Evolutionary conservation across 2,888 invertebrate genomes (phyloP), one percentile per base, ranked within the genome.

Genomic region (Drosophila yooni): DNA sequence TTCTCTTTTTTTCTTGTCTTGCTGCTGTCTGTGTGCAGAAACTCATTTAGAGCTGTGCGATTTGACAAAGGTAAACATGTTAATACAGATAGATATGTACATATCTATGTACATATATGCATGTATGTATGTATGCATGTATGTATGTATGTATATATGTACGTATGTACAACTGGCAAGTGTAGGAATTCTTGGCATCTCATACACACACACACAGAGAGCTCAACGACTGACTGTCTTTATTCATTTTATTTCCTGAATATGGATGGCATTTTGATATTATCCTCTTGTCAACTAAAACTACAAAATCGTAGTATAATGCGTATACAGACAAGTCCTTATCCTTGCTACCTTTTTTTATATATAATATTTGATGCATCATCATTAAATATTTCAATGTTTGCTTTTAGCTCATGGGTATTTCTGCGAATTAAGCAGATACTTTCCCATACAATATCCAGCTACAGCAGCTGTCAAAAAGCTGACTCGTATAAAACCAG

Each of bases 21-120:
- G 21, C 46, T 25, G 25, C 25, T 27, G 21, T 18, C 53, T 31
- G 13, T 52, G 21, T 76, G 48, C 31, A n/a, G 70, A 33, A 29
- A 27, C 50, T 51, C 67, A 65, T 71, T 67, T 75, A 60, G 71
- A 75, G 65, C 75, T 74, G 62, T 64, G 78, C 71, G 71, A 78
- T 79, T 78, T 78, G 78, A 78, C 79, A 78, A 78, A 74, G 66
- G 58, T 70, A 69, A 63, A 73, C 51, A 53, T 75, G 70, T 60
- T 38, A 76, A 67, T 58, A 76, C 25, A 15, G 25, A 25, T 25
- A 25, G 25, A 46, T 15, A 46, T 4, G 18, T 38, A 38, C 38
- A 38, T 38, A 18, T 7, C 1, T 21, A 21, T 21, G 13, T 46
- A 15, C 15, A 46, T 4, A 34, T 5, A 40, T 40, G 38, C 3